Evolutionary conservation across 2,888 invertebrate genomes (phyloP).

Genomic region (Hyposoter dolosus): DNA sequence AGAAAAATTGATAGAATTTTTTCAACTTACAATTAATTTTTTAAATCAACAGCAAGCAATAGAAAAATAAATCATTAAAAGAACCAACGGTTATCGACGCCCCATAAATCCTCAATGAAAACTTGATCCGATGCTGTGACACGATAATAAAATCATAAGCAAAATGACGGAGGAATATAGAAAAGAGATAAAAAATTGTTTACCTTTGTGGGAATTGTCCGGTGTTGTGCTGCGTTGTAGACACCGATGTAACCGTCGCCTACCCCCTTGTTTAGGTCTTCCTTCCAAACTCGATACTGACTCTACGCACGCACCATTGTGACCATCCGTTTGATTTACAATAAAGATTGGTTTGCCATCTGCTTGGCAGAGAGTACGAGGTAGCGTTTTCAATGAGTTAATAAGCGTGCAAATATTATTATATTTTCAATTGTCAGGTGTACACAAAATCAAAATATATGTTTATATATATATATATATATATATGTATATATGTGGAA

Average conservation of each 20-base stretch:
- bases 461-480: conserved; percentile 30
- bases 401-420: conserved; percentile 65
- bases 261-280: conserved; percentile 84
- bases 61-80: not conserved
- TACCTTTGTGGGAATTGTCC: conserved; percentile 80
- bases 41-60: not conserved
- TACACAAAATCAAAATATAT: conserved; percentile 18
- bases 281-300: conserved; percentile 88
- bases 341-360: conserved; percentile 68
- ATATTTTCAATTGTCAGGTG: conserved; percentile 14
- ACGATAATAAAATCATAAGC: not conserved
- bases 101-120: not conserved
- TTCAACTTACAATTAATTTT: not conserved
- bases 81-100: not conserved
- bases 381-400: conserved; percentile 66
- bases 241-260: conserved; percentile 80
- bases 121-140: conserved; percentile 1
- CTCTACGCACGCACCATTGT: conserved; percentile 85
- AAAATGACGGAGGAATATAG: not conserved
- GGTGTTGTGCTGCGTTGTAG: conserved; percentile 84
- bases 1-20: not conserved
- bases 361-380: conserved; percentile 69
- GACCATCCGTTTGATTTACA: conserved; percentile 80
- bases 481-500: conserved; percentile 22
- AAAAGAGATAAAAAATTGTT: conserved; percentile 58